These are phyloP conservation scores for Amphiprion ocellaris DNA, from an alignment of 2,113 vertebrate species.

Conservation along the genomic window DNA sequence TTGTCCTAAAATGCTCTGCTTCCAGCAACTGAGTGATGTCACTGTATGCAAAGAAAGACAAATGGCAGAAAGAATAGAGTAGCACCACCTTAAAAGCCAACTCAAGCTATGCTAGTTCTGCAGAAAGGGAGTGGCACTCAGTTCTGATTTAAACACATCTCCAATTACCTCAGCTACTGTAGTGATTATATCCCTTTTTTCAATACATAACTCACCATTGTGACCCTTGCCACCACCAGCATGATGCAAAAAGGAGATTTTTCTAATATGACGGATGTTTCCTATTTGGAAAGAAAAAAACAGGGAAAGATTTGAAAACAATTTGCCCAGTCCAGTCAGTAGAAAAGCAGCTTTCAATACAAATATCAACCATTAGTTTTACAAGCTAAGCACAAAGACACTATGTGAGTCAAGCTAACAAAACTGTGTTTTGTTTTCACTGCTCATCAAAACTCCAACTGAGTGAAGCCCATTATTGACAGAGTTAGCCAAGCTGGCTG, in stretches of 20 bases:
- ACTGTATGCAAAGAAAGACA: slow-evolving; percentile 34
- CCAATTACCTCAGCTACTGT: slow-evolving; percentile 8
- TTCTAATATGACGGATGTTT: slow-evolving; percentile 70
- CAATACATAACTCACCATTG: slow-evolving; percentile 68
- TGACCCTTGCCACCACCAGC: slow-evolving; percentile 57
- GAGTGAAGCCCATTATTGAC: not conserved
- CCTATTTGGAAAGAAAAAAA: slow-evolving; percentile 69
- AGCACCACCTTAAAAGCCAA: slow-evolving; percentile 63
- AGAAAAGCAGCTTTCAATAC: not conserved
- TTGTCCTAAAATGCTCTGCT: slow-evolving; percentile 24
- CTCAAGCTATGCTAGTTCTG: slow-evolving; percentile 57
- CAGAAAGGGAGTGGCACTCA: slow-evolving; percentile 60
- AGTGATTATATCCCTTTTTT: slow-evolving; percentile 24
- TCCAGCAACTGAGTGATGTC: slow-evolving; percentile 36
- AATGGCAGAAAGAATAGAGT: slow-evolving; percentile 48
- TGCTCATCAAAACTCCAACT: not conserved
- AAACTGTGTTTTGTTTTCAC: not conserved
- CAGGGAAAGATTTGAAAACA: slow-evolving; percentile 44
- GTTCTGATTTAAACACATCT: slow-evolving; percentile 28
- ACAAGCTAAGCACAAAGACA: slow-evolving; percentile 1
- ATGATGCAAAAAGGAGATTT: slow-evolving; percentile 74
- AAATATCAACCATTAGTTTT: slow-evolving; percentile 12
- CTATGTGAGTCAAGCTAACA: not conserved
- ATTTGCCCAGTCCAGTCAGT: not conserved
- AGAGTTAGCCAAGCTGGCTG: slow-evolving; percentile 16